phyloP scores from a whole-genome alignment of 1,140 invertebrate genomes.

The Xylocopa sonorina region DNA sequence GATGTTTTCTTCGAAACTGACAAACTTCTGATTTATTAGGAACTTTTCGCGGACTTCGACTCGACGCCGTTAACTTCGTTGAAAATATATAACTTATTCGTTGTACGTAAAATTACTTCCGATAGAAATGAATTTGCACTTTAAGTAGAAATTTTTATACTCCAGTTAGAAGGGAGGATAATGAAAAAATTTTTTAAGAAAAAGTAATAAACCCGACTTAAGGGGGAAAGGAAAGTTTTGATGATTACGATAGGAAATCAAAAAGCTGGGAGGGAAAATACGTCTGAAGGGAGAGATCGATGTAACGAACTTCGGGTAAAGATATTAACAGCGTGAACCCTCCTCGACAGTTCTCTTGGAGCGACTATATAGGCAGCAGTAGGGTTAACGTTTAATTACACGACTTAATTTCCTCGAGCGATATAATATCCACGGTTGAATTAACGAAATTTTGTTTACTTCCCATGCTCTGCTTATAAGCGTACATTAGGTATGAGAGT shows the following conservation, averaged over 20 bases:
- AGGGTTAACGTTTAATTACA: slow-evolving; percentile 67
- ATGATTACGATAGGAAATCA: slow-evolving; percentile 49
- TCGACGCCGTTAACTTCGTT: neutral
- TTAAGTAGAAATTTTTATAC: slow-evolving; percentile 31
- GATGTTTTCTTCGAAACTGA: no score
- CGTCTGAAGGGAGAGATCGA: slow-evolving; percentile 57
- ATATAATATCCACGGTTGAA: slow-evolving; percentile 53
- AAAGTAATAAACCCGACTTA: neutral
- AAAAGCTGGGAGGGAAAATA: slow-evolving; percentile 46
- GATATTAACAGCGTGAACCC: slow-evolving; percentile 63
- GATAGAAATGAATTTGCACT: neutral
- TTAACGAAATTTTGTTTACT: slow-evolving; percentile 58
- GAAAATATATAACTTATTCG: neutral
- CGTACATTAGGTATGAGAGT: neutral
- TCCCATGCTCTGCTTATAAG: neutral
- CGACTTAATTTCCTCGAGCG: slow-evolving; percentile 62
- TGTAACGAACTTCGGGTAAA: slow-evolving; percentile 67
- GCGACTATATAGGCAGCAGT: slow-evolving; percentile 39
- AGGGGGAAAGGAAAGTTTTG: slow-evolving; percentile 53
- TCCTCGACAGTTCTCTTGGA: slow-evolving; percentile 32
- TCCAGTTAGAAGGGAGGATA: slow-evolving; percentile 18
- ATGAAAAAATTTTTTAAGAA: slow-evolving; percentile 2
- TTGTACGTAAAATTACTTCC: neutral
- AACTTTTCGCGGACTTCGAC: neutral
- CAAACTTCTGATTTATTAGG: no score